A percentile compares a stretch with the other conserved stretches of the same genome.
These are phyloP conservation scores for Sebastes vulpes DNA, from an alignment of 2,797 vertebrate species.

Conservation along the genomic window DNA sequence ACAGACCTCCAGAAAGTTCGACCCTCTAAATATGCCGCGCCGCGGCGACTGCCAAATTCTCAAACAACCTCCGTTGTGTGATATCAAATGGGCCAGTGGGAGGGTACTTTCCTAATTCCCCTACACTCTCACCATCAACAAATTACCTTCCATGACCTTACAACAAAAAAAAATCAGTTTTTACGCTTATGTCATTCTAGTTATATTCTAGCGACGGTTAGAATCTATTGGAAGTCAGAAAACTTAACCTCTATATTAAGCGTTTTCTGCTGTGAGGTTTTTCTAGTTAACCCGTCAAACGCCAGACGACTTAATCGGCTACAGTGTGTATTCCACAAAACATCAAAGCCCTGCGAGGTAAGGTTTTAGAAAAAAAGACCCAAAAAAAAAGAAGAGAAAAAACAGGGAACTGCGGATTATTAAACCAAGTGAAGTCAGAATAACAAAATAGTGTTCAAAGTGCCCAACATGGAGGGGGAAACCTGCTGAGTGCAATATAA, in stretches of 20 bases:
- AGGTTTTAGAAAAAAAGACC: constrained; percentile 28
- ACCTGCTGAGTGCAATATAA: constrained; percentile 90
- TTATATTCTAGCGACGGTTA: constrained; percentile 10
- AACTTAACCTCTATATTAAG: constrained; percentile 26
- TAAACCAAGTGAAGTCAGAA: constrained; percentile 86
- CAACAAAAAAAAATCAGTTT: constrained; percentile 77
- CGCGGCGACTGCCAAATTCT: constrained; percentile 90
- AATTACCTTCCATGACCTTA: constrained; percentile 90
- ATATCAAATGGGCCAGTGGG: constrained; percentile 87
- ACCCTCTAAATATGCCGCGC: constrained; percentile 90
- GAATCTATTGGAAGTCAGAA: constrained; percentile 8
- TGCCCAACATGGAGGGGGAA: constrained; percentile 86
- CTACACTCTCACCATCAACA: constrained; percentile 86
- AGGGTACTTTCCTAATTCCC: constrained; percentile 79
- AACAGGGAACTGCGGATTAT: constrained; percentile 82
- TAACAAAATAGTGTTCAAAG: constrained; percentile 90
- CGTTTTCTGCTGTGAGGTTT: constrained; percentile 29
- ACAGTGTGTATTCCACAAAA: constrained; percentile 52
- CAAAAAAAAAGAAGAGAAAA: constrained; percentile 13
- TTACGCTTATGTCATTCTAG: not conserved
- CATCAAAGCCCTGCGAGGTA: constrained; percentile 67
- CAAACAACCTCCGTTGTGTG: constrained; percentile 90
- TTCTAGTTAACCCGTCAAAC: constrained; percentile 42
- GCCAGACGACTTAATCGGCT: constrained; percentile 33
- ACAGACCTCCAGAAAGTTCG: constrained; percentile 90